phyloP scores from a whole-genome alignment of 2,888 invertebrate species.

The Minunthozetes semirufus region DNA sequence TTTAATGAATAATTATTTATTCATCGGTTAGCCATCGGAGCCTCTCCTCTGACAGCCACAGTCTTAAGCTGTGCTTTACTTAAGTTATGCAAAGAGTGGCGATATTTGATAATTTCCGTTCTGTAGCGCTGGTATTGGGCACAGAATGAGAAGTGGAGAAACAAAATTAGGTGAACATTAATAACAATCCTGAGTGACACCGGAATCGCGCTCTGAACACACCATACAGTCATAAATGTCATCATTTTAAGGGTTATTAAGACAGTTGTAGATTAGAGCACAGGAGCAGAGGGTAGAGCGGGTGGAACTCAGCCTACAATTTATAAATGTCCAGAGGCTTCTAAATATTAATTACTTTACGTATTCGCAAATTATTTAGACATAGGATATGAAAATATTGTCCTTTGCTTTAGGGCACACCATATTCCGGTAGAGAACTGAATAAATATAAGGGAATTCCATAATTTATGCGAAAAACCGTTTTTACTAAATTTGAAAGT shows the following conservation, averaged over 20 bases:
- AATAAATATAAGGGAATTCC: too few relatives aligned
- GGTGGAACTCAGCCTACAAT: neutral
- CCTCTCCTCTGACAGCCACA: slow-evolving; percentile 18
- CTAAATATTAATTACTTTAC: neutral
- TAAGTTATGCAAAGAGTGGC: neutral
- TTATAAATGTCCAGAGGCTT: slow-evolving; percentile 10
- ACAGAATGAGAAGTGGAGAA: neutral
- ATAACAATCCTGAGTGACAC: slow-evolving; percentile 24
- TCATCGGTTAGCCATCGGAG: slow-evolving; percentile 24
- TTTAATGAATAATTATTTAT: slow-evolving; percentile 7
- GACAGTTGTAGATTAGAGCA: neutral
- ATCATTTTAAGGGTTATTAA: neutral
- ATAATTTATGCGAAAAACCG: too few relatives aligned
- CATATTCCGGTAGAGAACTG: slow-evolving; percentile 7
- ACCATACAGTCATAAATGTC: slow-evolving; percentile 14
- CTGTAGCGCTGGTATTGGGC: neutral
- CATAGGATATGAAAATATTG: slow-evolving; percentile 7
- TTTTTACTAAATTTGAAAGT: too few relatives aligned
- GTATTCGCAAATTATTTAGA: neutral
- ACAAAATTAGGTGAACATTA: slow-evolving; percentile 30
- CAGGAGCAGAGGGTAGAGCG: neutral
- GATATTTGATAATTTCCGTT: slow-evolving; percentile 23
- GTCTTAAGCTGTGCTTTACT: slow-evolving; percentile 17
- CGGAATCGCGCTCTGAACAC: slow-evolving; percentile 22
- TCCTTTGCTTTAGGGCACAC: slow-evolving; percentile 13